Evolutionary conservation across 2,113 vertebrate genomes (phyloP), one percentile per base, ranked within the genome.

Genomic region (Hoplias malabaricus): DNA sequence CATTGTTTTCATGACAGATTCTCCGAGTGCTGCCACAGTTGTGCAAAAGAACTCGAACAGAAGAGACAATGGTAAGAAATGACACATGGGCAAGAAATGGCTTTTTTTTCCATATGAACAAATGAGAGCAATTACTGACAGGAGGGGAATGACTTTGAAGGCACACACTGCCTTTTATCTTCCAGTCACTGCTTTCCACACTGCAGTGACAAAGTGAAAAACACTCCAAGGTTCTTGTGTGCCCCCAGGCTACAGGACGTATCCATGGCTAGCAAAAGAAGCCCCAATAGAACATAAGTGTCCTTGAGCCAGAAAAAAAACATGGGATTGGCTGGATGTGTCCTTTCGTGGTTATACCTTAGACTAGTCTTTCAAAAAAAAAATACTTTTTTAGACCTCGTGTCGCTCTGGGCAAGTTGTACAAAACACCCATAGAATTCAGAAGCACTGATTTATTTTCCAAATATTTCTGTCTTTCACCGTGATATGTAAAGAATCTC

Each of bases 1-100:
- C 38, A 40, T 77, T 73, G 75, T 78, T 82, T 73, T 78, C 46
- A 34, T 68, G 80, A 69, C 80, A 69, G 80, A 27, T 33, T 21
- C 16, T 33, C 53, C n/a, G 33, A 69, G 27, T 54, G 69, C 56
- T 77, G 62, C 33, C 21, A 54, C 9, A 23, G 36, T 61, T 73
- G 48, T 78, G 61, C 34, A 21, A 69, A 68, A 59, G 40, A 69
- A 73, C 69, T 68, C 40, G 36, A 59, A 81, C 13, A 42, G n/a
- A 66, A 40, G 50, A 78, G 63, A 67, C 69, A 67, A 77, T 67
- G 33, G 50, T 29, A 66, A 34, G 27, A 38, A 67, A 68, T 68
- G 74, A 68, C 74, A 77, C 53, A 42, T 31, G 27, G 69, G n/a
- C 40, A 63, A 54, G 63, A 73, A 73, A 73, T 42, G 34, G 31